Base-by-base conservation (phyloP, 1,140 invertebrate genomes). In the Lepidurus apus region DNA sequence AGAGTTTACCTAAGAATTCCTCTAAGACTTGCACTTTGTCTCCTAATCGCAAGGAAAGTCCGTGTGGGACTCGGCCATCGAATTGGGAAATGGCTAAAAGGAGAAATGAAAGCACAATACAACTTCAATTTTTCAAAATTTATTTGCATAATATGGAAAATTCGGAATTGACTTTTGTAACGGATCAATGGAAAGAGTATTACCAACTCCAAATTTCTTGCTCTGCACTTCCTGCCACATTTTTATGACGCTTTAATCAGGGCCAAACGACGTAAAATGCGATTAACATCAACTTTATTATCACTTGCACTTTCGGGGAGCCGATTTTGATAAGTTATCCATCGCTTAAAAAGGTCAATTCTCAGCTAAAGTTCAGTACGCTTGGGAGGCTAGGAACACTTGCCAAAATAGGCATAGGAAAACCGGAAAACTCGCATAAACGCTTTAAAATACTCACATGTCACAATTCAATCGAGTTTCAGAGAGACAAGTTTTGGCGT, bases 11-110 rank as follows among this genome's bases (percentile, higher is more conserved):
- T 85, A 88, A 88, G 86, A 91, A 95, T 87, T 96, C 93, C 86
- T 96, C 94, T 80, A 94, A 86, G 82, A 97, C 95, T 83, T 96
- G 93, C 6, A 96, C 91, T 11, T 92, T 94, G 83, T 97, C 95
- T 80, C 95, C 95, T 81, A 96, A 94, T 85, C 95, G 93, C 79
- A 97, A 85, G 11, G 92, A 89, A 76, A 97, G 85, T 34, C 93
- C 93, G 82, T 91, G 92, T 76, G 90, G 89, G 26, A 91, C 90
- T 85, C 95, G 92, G 79, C 93, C 93, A 84, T 91, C 90, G 92
- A 93, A 96, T 84, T 95, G 95, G 87, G 95, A 95, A 77, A 96
- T 91, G 82, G 92, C 94, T 96, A 87, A 44, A 91, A 90, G 78
- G 74, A 76, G 73, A 82, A 77, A 77, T 83, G 84, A 83, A 85